A percentile compares a stretch with the other conserved stretches of the same genome.
Evolutionary conservation across 2,888 invertebrate species (phyloP).

Genomic region (Sinhomidia bicolor): DNA sequence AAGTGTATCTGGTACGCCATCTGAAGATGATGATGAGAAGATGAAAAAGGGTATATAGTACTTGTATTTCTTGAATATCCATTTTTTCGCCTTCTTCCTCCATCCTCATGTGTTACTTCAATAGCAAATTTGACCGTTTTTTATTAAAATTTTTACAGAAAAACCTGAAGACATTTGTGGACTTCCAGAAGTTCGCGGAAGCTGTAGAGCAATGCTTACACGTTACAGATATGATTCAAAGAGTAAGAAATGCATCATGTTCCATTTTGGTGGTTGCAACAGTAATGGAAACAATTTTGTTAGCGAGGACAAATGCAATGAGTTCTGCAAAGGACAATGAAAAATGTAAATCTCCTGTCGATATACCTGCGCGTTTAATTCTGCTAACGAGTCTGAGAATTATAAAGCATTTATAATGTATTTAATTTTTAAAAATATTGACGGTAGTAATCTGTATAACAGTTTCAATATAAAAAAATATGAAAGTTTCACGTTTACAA

Average conservation of each 20-base stretch:
- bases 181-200: slow-evolving; percentile 77
- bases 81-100: too few relatives aligned
- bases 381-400: too few relatives aligned
- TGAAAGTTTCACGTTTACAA: neutral
- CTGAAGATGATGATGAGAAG: slow-evolving; percentile 67
- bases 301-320: slow-evolving; percentile 83
- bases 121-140: neutral
- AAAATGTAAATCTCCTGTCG: too few relatives aligned
- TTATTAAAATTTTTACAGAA: slow-evolving; percentile 70
- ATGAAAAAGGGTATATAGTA: slow-evolving; percentile 52
- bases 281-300: slow-evolving; percentile 85
- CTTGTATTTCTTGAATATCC: too few relatives aligned
- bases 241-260: slow-evolving; percentile 83
- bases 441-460: neutral
- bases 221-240: slow-evolving; percentile 83
- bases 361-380: too few relatives aligned
- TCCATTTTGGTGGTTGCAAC: slow-evolving; percentile 85
- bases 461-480: neutral
- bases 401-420: neutral
- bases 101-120: neutral
- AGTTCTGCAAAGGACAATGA: slow-evolving; percentile 82
- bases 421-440: neutral
- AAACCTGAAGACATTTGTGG: slow-evolving; percentile 78
- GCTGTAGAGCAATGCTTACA: slow-evolving; percentile 81
- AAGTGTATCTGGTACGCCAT: slow-evolving; percentile 75